Evolutionary conservation across 2,888 invertebrate species (phyloP).

Genomic region (Cabera pusaria): DNA sequence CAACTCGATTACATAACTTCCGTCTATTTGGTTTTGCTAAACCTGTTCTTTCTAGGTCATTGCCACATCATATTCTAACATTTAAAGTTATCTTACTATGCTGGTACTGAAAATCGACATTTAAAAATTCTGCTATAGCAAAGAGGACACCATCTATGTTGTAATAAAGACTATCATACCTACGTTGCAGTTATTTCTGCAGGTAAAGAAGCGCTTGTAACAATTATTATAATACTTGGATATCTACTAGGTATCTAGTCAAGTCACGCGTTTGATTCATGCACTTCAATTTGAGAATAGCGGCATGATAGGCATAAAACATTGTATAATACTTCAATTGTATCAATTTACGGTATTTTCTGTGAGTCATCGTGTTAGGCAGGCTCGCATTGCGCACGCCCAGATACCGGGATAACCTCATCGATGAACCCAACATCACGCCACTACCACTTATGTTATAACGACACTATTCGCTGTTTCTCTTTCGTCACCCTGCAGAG

Average conservation of each 20-base stretch:
- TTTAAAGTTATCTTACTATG: slow-evolving; percentile 16
- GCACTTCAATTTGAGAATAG: slow-evolving; percentile 13
- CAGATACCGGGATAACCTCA: slow-evolving; percentile 56
- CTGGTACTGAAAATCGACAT: slow-evolving; percentile 1
- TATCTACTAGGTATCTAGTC: slow-evolving; percentile 10
- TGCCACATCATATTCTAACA: slow-evolving; percentile 10
- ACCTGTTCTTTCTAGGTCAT: slow-evolving; percentile 20
- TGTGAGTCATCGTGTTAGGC: slow-evolving; percentile 33
- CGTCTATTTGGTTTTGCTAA: neutral
- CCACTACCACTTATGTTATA: slow-evolving; percentile 22
- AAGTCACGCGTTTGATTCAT: slow-evolving; percentile 17
- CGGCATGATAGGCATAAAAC: slow-evolving; percentile 11
- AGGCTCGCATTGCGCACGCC: slow-evolving; percentile 55
- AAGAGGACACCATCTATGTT: slow-evolving; percentile 2
- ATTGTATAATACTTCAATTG: slow-evolving; percentile 12
- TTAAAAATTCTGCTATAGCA: neutral
- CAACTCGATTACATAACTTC: slow-evolving; percentile 6
- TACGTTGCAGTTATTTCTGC: slow-evolving; percentile 2
- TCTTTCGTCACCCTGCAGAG: slow-evolving; percentile 31
- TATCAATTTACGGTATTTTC: slow-evolving; percentile 25
- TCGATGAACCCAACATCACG: slow-evolving; percentile 40
- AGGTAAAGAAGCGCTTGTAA: slow-evolving; percentile 9
- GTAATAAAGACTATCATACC: slow-evolving; percentile 4
- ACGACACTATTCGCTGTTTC: slow-evolving; percentile 19
- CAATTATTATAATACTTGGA: neutral